phyloP scores from a whole-genome alignment of 23 tunicate species.

The Halocynthia aurantium region DNA sequence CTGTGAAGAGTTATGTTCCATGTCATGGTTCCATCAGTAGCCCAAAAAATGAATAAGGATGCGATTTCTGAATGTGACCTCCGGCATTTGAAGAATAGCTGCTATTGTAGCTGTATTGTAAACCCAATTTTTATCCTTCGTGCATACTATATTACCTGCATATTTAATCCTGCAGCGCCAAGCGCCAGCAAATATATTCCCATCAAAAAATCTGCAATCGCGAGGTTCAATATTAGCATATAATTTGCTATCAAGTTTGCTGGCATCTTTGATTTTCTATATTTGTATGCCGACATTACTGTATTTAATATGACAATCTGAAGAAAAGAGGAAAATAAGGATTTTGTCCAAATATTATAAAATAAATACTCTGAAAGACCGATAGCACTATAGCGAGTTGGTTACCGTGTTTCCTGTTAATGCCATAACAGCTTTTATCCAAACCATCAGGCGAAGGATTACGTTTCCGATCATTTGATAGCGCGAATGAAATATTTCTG shows the following conservation, averaged over 20 bases:
- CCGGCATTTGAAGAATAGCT: no score
- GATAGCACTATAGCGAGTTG: background rate
- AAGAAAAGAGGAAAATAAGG: no score
- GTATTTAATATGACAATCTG: no score
- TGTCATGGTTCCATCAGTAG: no score
- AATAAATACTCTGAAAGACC: no score
- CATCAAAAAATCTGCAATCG: conserved; percentile 19
- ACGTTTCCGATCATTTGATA: conserved; percentile 69
- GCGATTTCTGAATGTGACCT: no score
- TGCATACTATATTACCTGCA: conserved; percentile 1
- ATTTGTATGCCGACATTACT: no score
- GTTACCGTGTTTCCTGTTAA: conserved; percentile 65
- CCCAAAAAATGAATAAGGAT: no score
- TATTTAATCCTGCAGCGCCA: background rate
- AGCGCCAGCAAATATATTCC: conserved; percentile 12
- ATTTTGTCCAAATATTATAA: no score
- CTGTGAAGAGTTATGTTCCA: no score
- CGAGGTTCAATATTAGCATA: conserved; percentile 13
- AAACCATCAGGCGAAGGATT: conserved; percentile 56
- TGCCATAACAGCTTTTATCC: conserved; percentile 76
- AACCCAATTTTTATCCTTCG: background rate
- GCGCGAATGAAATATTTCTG: conserved; percentile 8
- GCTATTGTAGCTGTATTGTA: background rate
- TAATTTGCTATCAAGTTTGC: conserved; percentile 15
- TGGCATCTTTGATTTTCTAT: background rate